These are phyloP conservation scores for Sthenelais limicola DNA, from an alignment of 2,888 invertebrate species.

Conservation along the genomic window DNA sequence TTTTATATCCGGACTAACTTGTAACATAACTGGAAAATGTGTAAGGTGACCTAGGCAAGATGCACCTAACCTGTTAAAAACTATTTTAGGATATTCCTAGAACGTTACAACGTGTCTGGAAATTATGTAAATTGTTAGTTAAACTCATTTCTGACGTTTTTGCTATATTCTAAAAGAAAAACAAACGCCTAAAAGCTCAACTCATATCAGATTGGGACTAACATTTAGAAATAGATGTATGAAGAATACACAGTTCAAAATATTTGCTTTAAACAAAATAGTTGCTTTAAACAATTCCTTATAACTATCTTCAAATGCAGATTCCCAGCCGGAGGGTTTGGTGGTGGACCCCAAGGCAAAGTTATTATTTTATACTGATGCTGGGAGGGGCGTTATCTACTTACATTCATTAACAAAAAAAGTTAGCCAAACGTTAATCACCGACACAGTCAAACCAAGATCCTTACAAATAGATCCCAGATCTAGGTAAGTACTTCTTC, in stretches of 20 bases:
- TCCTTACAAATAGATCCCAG: slow-evolving; percentile 40
- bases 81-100: too few relatives aligned
- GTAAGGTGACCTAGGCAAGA: too few relatives aligned
- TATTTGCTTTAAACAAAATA: neutral
- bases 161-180: too few relatives aligned
- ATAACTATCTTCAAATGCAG: slow-evolving; percentile 34
- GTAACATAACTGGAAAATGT: too few relatives aligned
- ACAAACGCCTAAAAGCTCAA: too few relatives aligned
- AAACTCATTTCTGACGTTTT: too few relatives aligned
- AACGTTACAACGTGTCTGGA: too few relatives aligned
- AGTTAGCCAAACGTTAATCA: slow-evolving; percentile 35
- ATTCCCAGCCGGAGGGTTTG: slow-evolving; percentile 44
- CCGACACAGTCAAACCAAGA: slow-evolving; percentile 43
- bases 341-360: slow-evolving; percentile 47
- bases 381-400: slow-evolving; percentile 43
- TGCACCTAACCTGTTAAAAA: too few relatives aligned
- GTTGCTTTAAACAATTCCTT: neutral
- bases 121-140: too few relatives aligned
- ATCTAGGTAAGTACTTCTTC: slow-evolving; percentile 38
- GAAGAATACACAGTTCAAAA: neutral
- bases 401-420: slow-evolving; percentile 9
- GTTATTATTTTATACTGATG: slow-evolving; percentile 47
- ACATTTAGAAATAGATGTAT: slow-evolving; percentile 14
- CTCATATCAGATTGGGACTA: too few relatives aligned
- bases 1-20: too few relatives aligned